These are phyloP conservation scores for Mesorhabditis belari DNA, from an alignment of 2,888 invertebrate genomes.

Conservation along the genomic window DNA sequence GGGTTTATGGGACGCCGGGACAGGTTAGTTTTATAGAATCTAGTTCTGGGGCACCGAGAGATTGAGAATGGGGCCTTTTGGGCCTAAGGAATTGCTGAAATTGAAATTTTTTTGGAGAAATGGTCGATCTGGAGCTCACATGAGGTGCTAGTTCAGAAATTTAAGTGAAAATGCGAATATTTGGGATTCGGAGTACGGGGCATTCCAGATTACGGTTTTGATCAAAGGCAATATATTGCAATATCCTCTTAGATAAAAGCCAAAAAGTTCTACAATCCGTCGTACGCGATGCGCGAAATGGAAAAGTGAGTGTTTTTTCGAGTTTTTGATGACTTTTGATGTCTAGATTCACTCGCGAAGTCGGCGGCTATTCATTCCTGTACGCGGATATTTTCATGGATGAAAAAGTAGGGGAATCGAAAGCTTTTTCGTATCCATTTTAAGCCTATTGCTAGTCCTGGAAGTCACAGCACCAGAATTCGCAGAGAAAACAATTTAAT, in stretches of 20 bases:
- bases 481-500: no score
- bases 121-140: neutral
- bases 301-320: slow-evolving; percentile 57
- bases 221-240: no score
- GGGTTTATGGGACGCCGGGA: slow-evolving; percentile 68
- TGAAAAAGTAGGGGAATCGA: no score
- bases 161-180: no score
- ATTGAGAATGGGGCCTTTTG: neutral
- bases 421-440: no score
- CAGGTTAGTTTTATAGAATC: slow-evolving; percentile 60
- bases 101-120: neutral
- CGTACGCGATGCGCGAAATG: slow-evolving; percentile 66
- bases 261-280: slow-evolving; percentile 63
- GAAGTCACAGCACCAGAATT: no score
- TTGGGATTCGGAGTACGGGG: neutral
- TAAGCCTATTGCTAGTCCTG: no score
- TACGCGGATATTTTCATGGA: slow-evolving; percentile 70
- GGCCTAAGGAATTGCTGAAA: neutral
- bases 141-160: no score
- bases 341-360: slow-evolving; percentile 62
- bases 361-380: slow-evolving; percentile 65
- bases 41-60: no score
- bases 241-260: slow-evolving; percentile 62
- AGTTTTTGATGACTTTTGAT: neutral
- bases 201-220: no score